Evolutionary conservation across 1,140 invertebrate species (phyloP), one percentile per base, ranked within the genome.

Genomic region (Gonioctena quinquepunctata): DNA sequence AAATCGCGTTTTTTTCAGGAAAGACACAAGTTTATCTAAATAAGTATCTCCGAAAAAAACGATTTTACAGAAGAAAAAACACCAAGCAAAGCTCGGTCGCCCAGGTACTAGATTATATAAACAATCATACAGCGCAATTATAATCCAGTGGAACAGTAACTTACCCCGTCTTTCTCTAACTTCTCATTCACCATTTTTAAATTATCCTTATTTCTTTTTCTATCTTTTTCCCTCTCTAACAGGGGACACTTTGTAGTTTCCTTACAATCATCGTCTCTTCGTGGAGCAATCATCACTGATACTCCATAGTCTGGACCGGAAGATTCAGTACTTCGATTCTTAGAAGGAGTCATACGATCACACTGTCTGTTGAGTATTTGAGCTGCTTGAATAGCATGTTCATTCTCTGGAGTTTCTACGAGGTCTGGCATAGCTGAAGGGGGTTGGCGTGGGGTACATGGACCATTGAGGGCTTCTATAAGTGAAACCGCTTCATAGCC

Each of bases 391-490:
- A 83, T 78, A 5, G 82, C 76, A 50, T 76, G 68, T 69, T 85
- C 84, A 28, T 78, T 83, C 57, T 85, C 83, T 2, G 81, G 79
- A 18, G 79, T 81, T 70, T 83, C 80, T 1, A 77, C 87, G 80
- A 67, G 84, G 81, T 89, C 87, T 66, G 86, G 84, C 59, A 84
- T 84, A 4, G 86, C 86, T 19, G 89, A 83, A 16, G 88, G 83
- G 13, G 85, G 83, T 33, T 83, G 83, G 71, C 90, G 86, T 1
- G 88, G 85, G 19, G 87, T 86, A 73, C 88, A 89, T 2, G 96
- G 96, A 0, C 97, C 97, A 87, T 99, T 99, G n/a, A 99, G 85
- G 4, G 97, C 97, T 86, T 99, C 98, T 66, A 99, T 94, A n/a
- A 99, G 85, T 0, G 96, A 95, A 50, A 99, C 92, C 18, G 95